Conservation (phyloP, 2,113 vertebrate species). For the Chionomys nivalis region DNA sequence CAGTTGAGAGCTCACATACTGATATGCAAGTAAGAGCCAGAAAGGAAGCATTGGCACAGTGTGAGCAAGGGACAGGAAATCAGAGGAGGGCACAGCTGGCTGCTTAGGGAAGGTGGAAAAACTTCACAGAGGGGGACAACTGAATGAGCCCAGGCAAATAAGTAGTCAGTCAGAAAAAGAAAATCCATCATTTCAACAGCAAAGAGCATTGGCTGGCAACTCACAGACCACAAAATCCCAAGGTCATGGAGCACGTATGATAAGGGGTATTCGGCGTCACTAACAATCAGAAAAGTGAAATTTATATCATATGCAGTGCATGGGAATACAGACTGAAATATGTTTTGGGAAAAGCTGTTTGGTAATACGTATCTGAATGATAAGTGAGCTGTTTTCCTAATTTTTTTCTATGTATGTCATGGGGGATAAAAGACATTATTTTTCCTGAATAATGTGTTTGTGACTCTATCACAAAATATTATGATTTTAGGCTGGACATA, state of each 20-base stretch:
- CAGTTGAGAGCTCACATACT: background rate
- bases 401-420: background rate
- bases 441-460: background rate
- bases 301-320: background rate
- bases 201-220: background rate
- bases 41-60: background rate
- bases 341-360: background rate
- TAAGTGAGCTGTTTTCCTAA: background rate
- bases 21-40: background rate
- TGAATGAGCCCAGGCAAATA: background rate
- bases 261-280: background rate
- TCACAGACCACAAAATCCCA: constrained; percentile 21
- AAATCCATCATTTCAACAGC: background rate
- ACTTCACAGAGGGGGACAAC: background rate
- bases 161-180: background rate
- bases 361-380: background rate
- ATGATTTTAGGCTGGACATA: background rate
- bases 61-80: background rate
- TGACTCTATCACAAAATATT: background rate
- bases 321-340: background rate
- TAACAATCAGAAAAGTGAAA: constrained; percentile 34
- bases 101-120: background rate
- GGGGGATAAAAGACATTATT: background rate
- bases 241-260: background rate
- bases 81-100: background rate